Evolutionary conservation across 2,797 vertebrate genomes (phyloP), one percentile per base, ranked within the genome.

Genomic region (Anas bahamensis): DNA sequence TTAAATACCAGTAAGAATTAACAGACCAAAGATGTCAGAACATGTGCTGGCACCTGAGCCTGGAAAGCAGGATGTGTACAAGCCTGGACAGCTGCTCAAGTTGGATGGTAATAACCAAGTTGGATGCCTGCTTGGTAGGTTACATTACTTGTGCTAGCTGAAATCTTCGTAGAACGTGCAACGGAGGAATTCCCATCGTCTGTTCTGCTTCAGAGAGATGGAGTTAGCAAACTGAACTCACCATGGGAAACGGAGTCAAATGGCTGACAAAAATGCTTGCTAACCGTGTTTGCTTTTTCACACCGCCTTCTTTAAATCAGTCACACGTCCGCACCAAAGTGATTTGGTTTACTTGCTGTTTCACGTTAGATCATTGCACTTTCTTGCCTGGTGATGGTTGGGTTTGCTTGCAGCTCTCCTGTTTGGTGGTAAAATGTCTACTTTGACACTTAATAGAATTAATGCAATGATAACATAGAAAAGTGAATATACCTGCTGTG

Each of bases 271-370:
- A 44, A 65, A 39, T 41, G 24, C 55, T 44, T 86, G 24, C 77
- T 92, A 53, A 66, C 63, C 56, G 69, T 52, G 31, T n/a, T 86
- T 92, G 66, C 82, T 88, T 84, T 90, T 53, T 71, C 44, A 50
- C 84, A 48, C 57, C 28, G 53, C 9, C 89, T 73, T 55, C 83
- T 93, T 89, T 33, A 29, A 94, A 95, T 96, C 85, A 65, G 59
- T 28, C 73, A 33, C 76, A 28, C 46, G 3, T 39, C 37, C 61
- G 50, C 83, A 37, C 61, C 19, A 4, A 61, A 89, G 55, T 94
- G 83, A 90, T 95, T 83, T 26, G 33, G 52, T 95, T 80, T 68
- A 60, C 52, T 82, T 83, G 15, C 31, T 33, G 9, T 88, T 76
- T 81, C n/a, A 68, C 59, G 1, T 73, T n/a, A 56, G 42, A 72